Evolutionary conservation across 2,797 vertebrate species (phyloP).

Genomic region (Danio kyathit): DNA sequence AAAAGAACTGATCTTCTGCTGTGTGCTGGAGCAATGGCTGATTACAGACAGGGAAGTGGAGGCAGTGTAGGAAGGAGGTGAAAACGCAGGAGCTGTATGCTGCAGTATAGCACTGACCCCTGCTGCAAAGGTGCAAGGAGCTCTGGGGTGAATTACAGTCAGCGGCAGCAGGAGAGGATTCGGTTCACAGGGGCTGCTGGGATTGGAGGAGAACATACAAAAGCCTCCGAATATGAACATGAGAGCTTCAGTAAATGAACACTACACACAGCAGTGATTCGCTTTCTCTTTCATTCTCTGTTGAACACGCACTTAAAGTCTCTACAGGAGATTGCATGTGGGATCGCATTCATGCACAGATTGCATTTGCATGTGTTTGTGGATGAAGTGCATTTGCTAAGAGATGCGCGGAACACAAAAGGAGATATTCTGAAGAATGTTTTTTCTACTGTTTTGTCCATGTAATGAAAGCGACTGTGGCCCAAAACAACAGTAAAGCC

Average conservation of each 20-base stretch:
- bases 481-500: not conserved
- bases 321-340: slow-evolving; percentile 13
- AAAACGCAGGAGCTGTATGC: slow-evolving; percentile 14
- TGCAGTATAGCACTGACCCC: slow-evolving; percentile 42
- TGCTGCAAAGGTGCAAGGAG: slow-evolving; percentile 30
- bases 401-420: not conserved
- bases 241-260: slow-evolving; percentile 16
- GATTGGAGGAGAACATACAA: slow-evolving; percentile 43
- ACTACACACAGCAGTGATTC: slow-evolving; percentile 11
- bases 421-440: not conserved
- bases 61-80: slow-evolving; percentile 23
- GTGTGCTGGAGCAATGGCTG: slow-evolving; percentile 25
- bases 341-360: slow-evolving; percentile 1
- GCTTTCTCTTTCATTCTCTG: slow-evolving; percentile 15
- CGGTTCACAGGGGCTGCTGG: slow-evolving; percentile 27
- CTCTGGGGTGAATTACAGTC: slow-evolving; percentile 49
- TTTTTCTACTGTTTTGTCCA: not conserved
- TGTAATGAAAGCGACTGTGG: not conserved
- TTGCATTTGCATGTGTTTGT: not conserved
- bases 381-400: not conserved
- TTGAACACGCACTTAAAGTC: not conserved
- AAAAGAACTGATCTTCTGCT: slow-evolving; percentile 51
- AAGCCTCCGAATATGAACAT: slow-evolving; percentile 25
- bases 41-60: slow-evolving; percentile 39
- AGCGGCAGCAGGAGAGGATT: slow-evolving; percentile 22